phyloP scores from a whole-genome alignment of 2,113 vertebrate genomes.

The Charadrius vociferus region DNA sequence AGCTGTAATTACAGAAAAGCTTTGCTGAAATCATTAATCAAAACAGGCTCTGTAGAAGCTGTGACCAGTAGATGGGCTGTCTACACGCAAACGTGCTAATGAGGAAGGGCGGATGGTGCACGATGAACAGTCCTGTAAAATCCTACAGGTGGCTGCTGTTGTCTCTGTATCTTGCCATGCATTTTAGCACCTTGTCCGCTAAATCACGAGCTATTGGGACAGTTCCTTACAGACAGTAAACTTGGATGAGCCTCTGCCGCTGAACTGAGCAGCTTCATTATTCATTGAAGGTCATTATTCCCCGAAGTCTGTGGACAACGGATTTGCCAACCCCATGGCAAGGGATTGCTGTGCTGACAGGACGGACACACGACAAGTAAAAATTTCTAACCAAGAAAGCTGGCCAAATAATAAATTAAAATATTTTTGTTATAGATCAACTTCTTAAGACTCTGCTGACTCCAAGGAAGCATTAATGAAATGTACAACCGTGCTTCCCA shows the following conservation, averaged over 20 bases:
- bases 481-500: background rate
- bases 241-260: background rate
- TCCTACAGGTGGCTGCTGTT: background rate
- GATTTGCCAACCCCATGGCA: background rate
- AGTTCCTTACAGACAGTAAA: accelerated
- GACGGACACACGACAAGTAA: background rate
- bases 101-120: background rate
- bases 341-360: background rate
- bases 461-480: background rate
- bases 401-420: background rate
- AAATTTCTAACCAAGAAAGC: background rate
- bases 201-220: background rate
- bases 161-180: background rate
- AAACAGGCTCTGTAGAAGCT: background rate
- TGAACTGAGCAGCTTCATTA: background rate
- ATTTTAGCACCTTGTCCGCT: background rate
- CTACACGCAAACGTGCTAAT: background rate
- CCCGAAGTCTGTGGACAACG: background rate
- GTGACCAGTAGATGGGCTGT: background rate
- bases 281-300: background rate
- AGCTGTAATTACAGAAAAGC: background rate
- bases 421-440: background rate
- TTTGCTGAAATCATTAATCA: background rate
- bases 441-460: background rate
- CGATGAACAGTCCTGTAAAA: background rate